phyloP scores from a whole-genome alignment of 2,797 vertebrate genomes.

The Sandelia bainsii region DNA sequence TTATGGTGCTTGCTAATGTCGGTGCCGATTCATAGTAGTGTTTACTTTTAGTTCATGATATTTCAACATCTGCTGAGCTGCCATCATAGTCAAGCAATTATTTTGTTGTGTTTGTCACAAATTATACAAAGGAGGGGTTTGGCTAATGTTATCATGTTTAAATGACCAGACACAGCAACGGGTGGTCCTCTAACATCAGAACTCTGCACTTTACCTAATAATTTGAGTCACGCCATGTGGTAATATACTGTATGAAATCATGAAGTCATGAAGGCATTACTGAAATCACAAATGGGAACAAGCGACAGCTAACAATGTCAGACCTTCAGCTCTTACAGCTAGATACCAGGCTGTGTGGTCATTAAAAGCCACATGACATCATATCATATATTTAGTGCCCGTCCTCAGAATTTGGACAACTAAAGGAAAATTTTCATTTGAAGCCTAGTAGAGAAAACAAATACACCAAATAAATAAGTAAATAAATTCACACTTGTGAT shows the following conservation, averaged over 20 bases:
- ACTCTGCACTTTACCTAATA: too few species aligned
- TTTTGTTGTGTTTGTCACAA: background rate
- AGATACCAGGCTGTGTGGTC: background rate
- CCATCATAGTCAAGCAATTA: background rate
- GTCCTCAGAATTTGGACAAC: background rate
- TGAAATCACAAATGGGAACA: background rate
- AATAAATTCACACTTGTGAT: background rate
- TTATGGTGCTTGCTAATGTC: too few species aligned
- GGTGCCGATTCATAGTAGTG: too few species aligned
- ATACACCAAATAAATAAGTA: background rate
- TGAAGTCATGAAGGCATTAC: background rate
- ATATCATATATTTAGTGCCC: background rate
- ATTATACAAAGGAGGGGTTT: background rate
- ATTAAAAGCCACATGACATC: background rate
- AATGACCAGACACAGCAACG: background rate
- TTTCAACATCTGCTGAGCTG: background rate
- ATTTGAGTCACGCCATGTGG: background rate
- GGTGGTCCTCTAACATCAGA: too few species aligned
- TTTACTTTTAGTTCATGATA: too few species aligned
- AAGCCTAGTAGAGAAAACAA: background rate
- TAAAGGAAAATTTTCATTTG: background rate
- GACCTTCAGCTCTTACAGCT: too few species aligned
- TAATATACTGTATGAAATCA: background rate
- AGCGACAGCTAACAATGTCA: too few species aligned
- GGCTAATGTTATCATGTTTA: background rate